A percentile compares a stretch with the other conserved stretches of the same genome.
phyloP scores from a whole-genome alignment of 92 coral and sea anemone species.

The Anthopleura xanthogrammica region DNA sequence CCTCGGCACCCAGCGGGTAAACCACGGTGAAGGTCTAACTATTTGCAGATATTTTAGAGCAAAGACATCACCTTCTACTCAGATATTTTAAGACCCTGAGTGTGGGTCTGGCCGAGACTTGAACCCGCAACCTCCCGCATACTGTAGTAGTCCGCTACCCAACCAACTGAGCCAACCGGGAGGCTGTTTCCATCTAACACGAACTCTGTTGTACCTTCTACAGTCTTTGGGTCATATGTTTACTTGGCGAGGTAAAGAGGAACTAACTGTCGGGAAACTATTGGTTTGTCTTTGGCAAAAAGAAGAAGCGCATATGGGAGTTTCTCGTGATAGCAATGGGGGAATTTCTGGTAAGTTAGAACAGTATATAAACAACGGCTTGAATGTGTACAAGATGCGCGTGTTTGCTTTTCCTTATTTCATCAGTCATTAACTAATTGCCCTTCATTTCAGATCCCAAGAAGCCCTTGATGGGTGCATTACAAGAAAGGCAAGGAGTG shows the following conservation, averaged over 20 bases:
- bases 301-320: conserved; percentile 84
- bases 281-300: conserved; percentile 90
- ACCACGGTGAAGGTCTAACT: too few relatives aligned
- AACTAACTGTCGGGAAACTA: conserved; percentile 76
- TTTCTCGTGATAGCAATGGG: conserved; percentile 65
- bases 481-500: conserved; percentile 81
- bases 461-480: conserved; percentile 77
- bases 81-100: too few relatives aligned
- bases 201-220: background rate
- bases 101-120: too few relatives aligned
- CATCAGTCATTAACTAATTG: background rate
- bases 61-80: too few relatives aligned
- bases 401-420: background rate
- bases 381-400: background rate
- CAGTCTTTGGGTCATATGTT: conserved; percentile 86
- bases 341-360: conserved; percentile 57
- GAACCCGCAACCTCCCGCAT: background rate
- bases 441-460: conserved; percentile 59
- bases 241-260: conserved; percentile 86
- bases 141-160: too few relatives aligned
- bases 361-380: too few relatives aligned
- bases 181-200: background rate
- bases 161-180: too few relatives aligned
- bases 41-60: too few relatives aligned
- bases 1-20: too few relatives aligned